These are phyloP conservation scores for Drosophila nigricruria DNA, from an alignment of 2,888 invertebrate genomes.

Conservation along the genomic window DNA sequence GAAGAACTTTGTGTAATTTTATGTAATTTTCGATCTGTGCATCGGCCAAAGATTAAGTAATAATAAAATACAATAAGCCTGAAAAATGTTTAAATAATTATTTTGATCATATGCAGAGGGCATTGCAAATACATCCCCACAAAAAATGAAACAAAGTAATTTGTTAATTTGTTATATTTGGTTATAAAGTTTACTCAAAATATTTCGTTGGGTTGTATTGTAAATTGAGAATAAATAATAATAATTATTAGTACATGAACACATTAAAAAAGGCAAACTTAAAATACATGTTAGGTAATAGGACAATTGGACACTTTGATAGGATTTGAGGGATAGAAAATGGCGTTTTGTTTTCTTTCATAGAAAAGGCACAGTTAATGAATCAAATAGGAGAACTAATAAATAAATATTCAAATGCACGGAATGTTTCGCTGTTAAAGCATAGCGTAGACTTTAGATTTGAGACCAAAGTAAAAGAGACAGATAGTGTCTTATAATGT, in stretches of 20 bases:
- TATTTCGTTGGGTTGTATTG: slow-evolving; percentile 44
- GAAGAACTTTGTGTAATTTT: slow-evolving; percentile 45
- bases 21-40: slow-evolving; percentile 75
- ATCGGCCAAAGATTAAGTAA: slow-evolving; percentile 83
- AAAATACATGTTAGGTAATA: slow-evolving; percentile 15
- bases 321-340: background rate
- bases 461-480: slow-evolving; percentile 55
- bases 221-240: slow-evolving; percentile 40
- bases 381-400: slow-evolving; percentile 9
- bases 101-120: background rate
- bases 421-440: slow-evolving; percentile 66
- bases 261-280: slow-evolving; percentile 32
- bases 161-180: slow-evolving; percentile 23
- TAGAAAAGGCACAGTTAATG: slow-evolving; percentile 34
- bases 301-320: background rate
- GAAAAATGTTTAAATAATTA: background rate
- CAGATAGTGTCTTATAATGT: slow-evolving; percentile 20
- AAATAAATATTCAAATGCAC: slow-evolving; percentile 65
- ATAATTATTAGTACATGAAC: slow-evolving; percentile 52
- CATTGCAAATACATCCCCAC: background rate
- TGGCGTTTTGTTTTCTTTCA: slow-evolving; percentile 7
- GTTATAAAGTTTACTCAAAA: slow-evolving; percentile 42
- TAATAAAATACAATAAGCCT: slow-evolving; percentile 67
- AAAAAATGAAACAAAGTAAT: background rate
- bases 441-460: slow-evolving; percentile 46